phyloP scores from a whole-genome alignment of 2,888 invertebrate species.

The Megamerina dolium region DNA sequence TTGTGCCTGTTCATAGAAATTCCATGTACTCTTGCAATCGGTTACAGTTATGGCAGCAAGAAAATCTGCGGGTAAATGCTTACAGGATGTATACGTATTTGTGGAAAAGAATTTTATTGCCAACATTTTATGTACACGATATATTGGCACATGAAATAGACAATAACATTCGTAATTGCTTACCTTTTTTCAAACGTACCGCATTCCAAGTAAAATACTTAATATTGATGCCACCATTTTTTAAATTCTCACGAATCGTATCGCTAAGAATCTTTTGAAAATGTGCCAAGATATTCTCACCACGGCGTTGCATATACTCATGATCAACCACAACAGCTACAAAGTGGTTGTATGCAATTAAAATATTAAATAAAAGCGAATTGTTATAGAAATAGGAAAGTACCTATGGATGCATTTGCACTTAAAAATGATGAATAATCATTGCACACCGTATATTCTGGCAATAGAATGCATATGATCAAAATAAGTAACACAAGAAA shows the following conservation, averaged over 20 bases:
- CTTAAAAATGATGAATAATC: slow-evolving; percentile 68
- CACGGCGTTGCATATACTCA: slow-evolving; percentile 59
- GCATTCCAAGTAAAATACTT: slow-evolving; percentile 64
- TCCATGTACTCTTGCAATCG: slow-evolving; percentile 72
- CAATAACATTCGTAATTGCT: too few species aligned
- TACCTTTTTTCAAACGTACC: slow-evolving; percentile 67
- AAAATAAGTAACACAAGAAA: slow-evolving; percentile 47
- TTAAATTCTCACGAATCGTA: slow-evolving; percentile 59
- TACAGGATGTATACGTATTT: too few species aligned
- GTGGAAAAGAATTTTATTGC: too few species aligned
- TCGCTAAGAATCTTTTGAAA: slow-evolving; percentile 61
- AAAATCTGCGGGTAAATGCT: too few species aligned
- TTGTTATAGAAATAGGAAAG: slow-evolving; percentile 20
- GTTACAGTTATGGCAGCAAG: slow-evolving; percentile 67
- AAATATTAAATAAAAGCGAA: neutral
- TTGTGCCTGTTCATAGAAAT: slow-evolving; percentile 58
- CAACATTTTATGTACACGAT: too few species aligned
- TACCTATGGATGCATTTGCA: slow-evolving; percentile 70
- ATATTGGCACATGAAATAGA: too few species aligned
- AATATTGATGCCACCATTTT: slow-evolving; percentile 63
- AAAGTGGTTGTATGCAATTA: too few species aligned
- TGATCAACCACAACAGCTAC: slow-evolving; percentile 67
- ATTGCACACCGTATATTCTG: slow-evolving; percentile 40
- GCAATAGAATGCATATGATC: slow-evolving; percentile 56
- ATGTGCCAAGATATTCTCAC: slow-evolving; percentile 53